Conservation (phyloP, 2,113 vertebrate genomes). For the Misgurnus anguillicaudatus region DNA sequence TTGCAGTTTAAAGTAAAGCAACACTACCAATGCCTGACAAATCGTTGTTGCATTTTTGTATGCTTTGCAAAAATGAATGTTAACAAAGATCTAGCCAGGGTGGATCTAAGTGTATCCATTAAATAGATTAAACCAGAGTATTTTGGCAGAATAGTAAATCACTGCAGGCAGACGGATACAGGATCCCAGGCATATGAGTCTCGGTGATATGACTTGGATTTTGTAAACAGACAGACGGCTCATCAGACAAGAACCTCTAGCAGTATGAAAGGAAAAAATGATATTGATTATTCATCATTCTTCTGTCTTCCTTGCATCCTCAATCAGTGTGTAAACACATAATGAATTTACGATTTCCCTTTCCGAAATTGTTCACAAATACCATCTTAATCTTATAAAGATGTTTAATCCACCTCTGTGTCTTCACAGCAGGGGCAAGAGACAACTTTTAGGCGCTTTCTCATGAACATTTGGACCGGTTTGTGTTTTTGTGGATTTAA, state of each 20-base stretch:
- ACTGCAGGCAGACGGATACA: background rate
- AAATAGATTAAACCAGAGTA: slow-evolving; percentile 14
- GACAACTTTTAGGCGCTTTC: background rate
- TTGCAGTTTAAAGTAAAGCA: background rate
- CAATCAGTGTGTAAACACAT: background rate
- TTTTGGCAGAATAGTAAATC: slow-evolving; percentile 34
- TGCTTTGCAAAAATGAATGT: slow-evolving; percentile 20
- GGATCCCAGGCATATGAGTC: slow-evolving; percentile 16
- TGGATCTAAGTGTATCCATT: slow-evolving; percentile 16
- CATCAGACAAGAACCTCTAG: slow-evolving; percentile 4
- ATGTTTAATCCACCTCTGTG: slow-evolving; percentile 12
- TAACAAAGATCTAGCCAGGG: slow-evolving; percentile 16
- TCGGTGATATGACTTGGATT: slow-evolving; percentile 29
- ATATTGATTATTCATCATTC: background rate
- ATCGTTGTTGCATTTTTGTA: background rate
- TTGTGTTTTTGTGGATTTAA: background rate
- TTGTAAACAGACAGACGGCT: slow-evolving; percentile 16
- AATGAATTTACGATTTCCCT: background rate
- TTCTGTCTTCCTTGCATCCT: no score
- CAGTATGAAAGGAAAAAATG: background rate
- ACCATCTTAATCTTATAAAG: background rate
- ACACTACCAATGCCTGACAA: background rate
- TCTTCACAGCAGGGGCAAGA: background rate
- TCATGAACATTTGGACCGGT: background rate
- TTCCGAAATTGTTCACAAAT: slow-evolving; percentile 14